Evolutionary conservation across 2,797 vertebrate genomes (phyloP).

Genomic region (Merluccius polli): DNA sequence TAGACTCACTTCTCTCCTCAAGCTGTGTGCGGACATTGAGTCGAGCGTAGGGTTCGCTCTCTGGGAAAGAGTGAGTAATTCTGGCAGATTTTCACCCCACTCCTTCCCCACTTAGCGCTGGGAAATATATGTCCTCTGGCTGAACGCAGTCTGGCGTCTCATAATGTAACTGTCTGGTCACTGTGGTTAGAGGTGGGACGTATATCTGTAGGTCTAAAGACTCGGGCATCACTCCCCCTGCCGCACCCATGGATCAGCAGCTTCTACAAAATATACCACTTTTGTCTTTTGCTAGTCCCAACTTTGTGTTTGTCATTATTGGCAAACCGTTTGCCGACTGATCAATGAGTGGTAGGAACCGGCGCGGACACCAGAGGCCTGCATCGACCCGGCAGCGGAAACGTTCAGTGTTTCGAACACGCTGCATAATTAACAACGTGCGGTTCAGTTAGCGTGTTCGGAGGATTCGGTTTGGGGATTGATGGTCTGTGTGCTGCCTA

Average conservation of each 20-base stretch:
- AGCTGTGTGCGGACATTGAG: conserved; percentile 48
- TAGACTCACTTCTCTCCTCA: conserved; percentile 50
- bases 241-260: too few relatives aligned
- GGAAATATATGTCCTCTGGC: background rate
- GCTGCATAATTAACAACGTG: background rate
- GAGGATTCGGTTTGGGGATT: background rate
- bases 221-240: too few relatives aligned
- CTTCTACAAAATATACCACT: background rate
- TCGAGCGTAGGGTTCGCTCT: conserved; percentile 36
- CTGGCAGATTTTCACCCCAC: conserved; percentile 38
- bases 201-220: too few relatives aligned
- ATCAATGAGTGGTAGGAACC: conserved; percentile 13
- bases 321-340: conserved; percentile 20
- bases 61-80: conserved; percentile 41
- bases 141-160: background rate
- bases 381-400: background rate
- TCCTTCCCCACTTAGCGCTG: too few relatives aligned
- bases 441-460: background rate
- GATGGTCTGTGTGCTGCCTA: background rate
- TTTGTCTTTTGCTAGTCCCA: background rate
- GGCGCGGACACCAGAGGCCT: background rate
- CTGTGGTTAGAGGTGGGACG: background rate
- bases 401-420: background rate
- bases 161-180: background rate
- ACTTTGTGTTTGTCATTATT: conserved; percentile 22